Evolutionary conservation across 1,140 invertebrate genomes (phyloP), one percentile per base, ranked within the genome.

Genomic region (Diabrotica undecimpunctata): DNA sequence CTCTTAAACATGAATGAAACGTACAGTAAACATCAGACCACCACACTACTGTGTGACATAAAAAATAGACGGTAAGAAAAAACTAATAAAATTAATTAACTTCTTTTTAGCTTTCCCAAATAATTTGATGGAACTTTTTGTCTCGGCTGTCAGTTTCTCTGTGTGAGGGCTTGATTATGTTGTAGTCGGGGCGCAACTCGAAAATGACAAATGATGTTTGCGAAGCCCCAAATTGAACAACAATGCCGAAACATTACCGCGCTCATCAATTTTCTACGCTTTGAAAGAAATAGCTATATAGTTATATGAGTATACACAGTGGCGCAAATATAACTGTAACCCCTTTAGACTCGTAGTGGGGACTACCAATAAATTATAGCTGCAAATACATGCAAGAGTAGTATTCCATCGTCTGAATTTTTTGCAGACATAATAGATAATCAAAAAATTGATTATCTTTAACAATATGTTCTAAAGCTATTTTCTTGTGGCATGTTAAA

Each of bases 151-250:
- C 41, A 46, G 41, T 46, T 6, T 8, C n/a, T 46, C n/a, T 46
- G 8, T 46, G 41, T 46, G 41, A 46, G 41, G 2, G 41, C 41
- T 46, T 46, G 8, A 46, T 46, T 46, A 46, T 46, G n/a, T 46
- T 46, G 8, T 46, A 46, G 41, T 46, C 41, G 41, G 41, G 41
- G 41, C n/a, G 41, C 41, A 46, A 46, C 41, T 10, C 8, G 6
- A 46, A 46, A 46, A 46, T 46, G 41, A 46, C 41, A 46, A 46
- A 46, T 46, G 41, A 46, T 46, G 41, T 46, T 46, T 46, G 41
- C 41, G 41, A 46, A 46, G 41, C 41, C 41, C 41, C 41, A 46
- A 46, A 46, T 46, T 46, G 41, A 10, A 46, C 41, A 46, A 46
- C 41, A 46, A 46, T 46, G 41, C 41, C 41, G 41, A 46, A 46